Evolutionary conservation across 2,888 invertebrate genomes (phyloP).

Genomic region (Pollenia griseotomentosa): DNA sequence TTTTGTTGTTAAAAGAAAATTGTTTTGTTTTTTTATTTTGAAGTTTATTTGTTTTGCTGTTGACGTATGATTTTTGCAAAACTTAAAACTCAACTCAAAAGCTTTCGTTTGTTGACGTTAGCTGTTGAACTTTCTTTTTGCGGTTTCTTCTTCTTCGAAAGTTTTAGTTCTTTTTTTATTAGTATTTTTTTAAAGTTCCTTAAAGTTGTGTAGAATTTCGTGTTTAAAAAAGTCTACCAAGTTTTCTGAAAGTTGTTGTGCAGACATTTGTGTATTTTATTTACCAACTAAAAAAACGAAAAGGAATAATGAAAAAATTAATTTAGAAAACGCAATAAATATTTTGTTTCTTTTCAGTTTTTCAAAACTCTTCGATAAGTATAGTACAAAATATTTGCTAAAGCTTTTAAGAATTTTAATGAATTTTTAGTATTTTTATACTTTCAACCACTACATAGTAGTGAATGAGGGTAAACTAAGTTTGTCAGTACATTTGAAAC

Average conservation of each 20-base stretch:
- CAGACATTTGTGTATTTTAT: constrained; percentile 49
- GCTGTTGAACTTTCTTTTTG: constrained; percentile 43
- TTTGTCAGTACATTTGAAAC: no score
- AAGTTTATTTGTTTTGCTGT: not conserved
- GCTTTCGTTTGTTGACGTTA: constrained; percentile 42
- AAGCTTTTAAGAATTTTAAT: constrained; percentile 44
- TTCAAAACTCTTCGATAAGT: not conserved
- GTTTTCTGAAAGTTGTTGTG: constrained; percentile 51
- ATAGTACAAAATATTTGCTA: constrained; percentile 19
- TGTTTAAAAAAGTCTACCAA: constrained; percentile 45
- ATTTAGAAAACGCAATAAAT: constrained; percentile 7
- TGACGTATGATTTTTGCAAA: constrained; percentile 39
- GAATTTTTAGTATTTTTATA: constrained; percentile 18
- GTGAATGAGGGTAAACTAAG: no score
- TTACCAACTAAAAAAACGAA: constrained; percentile 15
- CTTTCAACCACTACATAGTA: no score
- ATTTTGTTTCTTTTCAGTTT: constrained; percentile 36
- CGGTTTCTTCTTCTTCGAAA: constrained; percentile 8
- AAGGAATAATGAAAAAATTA: constrained; percentile 1
- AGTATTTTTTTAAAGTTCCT: not conserved
- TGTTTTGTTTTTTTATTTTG: not conserved
- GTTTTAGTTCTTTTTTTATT: constrained; percentile 24
- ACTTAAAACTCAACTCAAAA: constrained; percentile 65
- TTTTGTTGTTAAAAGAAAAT: not conserved
- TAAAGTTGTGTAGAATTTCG: constrained; percentile 20